phyloP scores from a whole-genome alignment of 2,113 vertebrate genomes.

The Odobenus rosmarus region DNA sequence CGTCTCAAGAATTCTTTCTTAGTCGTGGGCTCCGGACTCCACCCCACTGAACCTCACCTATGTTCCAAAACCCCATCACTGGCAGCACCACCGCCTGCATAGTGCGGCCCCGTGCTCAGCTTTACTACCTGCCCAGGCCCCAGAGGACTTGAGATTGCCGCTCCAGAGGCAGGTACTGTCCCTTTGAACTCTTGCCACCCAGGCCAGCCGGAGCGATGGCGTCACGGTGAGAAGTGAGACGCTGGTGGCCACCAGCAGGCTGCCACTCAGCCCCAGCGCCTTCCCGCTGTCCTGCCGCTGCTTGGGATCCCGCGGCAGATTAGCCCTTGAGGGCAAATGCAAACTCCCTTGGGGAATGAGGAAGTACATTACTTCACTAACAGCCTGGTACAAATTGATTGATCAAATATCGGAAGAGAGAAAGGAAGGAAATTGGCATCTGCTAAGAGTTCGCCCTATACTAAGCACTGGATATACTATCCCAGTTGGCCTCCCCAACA shows the following conservation, averaged over 20 bases:
- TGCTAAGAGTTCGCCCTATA: background rate
- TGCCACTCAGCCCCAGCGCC: background rate
- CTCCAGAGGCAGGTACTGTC: background rate
- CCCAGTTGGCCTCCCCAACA: background rate
- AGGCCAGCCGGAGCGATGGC: background rate
- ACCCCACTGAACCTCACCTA: no score
- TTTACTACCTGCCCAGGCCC: background rate
- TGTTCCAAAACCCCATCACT: background rate
- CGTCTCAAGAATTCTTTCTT: no score
- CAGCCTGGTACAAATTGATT: background rate
- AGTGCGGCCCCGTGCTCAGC: background rate
- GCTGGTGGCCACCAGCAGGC: background rate
- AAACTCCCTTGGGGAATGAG: background rate
- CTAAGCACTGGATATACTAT: background rate
- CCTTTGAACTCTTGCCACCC: background rate
- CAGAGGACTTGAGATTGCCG: background rate
- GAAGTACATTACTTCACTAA: background rate
- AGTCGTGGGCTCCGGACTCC: no score
- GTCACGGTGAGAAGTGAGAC: background rate
- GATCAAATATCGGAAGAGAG: background rate
- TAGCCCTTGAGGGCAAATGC: background rate
- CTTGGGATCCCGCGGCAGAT: background rate
- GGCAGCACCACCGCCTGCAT: background rate
- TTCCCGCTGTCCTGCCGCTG: background rate
- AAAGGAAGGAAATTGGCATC: background rate